phyloP scores from a whole-genome alignment of 1,140 invertebrate genomes.

The Sarcophaga peregrina region DNA sequence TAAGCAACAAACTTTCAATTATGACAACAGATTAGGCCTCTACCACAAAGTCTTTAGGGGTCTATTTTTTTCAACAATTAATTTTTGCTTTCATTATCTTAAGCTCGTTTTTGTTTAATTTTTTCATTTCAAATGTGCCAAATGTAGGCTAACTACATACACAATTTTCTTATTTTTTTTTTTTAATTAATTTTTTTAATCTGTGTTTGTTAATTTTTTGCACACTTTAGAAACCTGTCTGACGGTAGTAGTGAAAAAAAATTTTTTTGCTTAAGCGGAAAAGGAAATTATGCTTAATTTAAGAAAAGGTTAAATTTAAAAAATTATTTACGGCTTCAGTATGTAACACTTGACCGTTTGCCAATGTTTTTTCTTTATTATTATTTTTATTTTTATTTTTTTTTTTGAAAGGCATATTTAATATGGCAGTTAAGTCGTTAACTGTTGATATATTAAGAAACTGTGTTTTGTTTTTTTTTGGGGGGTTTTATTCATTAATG shows the following conservation, averaged over 20 bases:
- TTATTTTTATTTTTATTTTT: too few relatives aligned
- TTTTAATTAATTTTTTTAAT: background rate
- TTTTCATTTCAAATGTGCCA: background rate
- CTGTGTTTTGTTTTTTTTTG: background rate
- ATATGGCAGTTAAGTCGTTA: slow-evolving; percentile 23
- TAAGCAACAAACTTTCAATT: slow-evolving; percentile 2
- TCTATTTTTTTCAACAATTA: background rate
- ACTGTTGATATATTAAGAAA: slow-evolving; percentile 21
- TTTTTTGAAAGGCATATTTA: background rate
- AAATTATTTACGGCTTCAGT: background rate
- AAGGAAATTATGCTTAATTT: slow-evolving; percentile 28
- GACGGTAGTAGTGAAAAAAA: background rate
- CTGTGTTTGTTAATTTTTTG: background rate
- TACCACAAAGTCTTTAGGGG: background rate
- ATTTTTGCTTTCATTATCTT: too few relatives aligned
- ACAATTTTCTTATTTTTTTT: background rate
- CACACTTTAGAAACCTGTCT: background rate
- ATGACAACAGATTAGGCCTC: background rate
- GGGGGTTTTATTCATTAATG: background rate
- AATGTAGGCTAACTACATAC: slow-evolving; percentile 27
- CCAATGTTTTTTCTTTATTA: too few relatives aligned
- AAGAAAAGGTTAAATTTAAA: slow-evolving; percentile 17
- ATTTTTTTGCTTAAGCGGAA: slow-evolving; percentile 8
- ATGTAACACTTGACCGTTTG: background rate
- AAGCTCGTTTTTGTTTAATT: too few relatives aligned